These are phyloP conservation scores for Sula dactylatra DNA, from an alignment of 2,113 vertebrate species.

Conservation along the genomic window DNA sequence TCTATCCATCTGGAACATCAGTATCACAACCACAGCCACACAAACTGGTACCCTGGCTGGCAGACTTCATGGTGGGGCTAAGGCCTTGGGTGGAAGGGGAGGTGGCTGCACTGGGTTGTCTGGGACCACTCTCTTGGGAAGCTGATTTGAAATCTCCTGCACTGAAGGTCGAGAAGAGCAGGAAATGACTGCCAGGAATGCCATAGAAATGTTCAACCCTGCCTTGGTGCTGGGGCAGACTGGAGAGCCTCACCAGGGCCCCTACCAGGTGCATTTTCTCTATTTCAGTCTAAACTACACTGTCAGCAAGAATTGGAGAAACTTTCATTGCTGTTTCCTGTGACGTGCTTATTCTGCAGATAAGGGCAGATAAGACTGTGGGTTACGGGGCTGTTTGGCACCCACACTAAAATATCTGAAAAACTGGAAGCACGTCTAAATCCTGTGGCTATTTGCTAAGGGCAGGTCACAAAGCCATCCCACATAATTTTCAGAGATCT, in stretches of 20 bases:
- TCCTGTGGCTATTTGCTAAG: background rate
- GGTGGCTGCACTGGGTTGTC: background rate
- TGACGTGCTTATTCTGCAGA: background rate
- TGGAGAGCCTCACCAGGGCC: background rate
- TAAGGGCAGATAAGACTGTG: background rate
- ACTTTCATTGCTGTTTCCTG: background rate
- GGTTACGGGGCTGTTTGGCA: background rate
- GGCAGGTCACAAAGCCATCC: background rate
- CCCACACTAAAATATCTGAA: background rate
- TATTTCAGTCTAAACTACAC: background rate
- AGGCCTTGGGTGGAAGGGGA: background rate
- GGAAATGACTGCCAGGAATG: background rate
- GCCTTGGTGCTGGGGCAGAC: rapidly evolving
- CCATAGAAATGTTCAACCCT: background rate
- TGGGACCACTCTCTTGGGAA: background rate
- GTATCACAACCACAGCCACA: background rate
- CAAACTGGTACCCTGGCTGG: background rate
- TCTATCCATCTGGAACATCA: background rate
- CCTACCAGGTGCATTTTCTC: background rate
- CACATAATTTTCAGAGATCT: background rate
- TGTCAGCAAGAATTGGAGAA: background rate
- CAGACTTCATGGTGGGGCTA: background rate
- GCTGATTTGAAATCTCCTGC: background rate
- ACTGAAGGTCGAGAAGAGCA: background rate
- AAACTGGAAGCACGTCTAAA: background rate